Percentiles rank a stretch among this genome's conserved stretches.
Evolutionary conservation across 2,797 vertebrate genomes (phyloP).

Genomic region (Setipinna tenuifilis): DNA sequence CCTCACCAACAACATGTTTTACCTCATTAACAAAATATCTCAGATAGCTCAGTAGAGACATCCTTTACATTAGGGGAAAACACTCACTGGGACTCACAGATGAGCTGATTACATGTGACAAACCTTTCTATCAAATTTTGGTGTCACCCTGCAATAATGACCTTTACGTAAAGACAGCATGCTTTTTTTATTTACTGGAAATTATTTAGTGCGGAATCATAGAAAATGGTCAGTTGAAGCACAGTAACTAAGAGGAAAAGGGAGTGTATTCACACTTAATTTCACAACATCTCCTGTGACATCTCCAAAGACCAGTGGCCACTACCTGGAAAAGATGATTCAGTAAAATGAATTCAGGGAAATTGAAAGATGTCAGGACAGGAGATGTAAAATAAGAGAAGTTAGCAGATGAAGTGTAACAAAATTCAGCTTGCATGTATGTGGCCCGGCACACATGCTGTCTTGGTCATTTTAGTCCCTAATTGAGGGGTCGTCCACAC

Average conservation of each 20-base stretch:
- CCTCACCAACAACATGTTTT: too few species aligned
- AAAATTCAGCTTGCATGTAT: too few species aligned
- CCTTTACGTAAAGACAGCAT: too few species aligned
- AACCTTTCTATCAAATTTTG: too few species aligned
- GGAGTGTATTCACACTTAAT: not conserved
- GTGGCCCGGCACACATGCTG: not conserved
- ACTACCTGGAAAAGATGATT: not conserved
- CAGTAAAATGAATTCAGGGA: not conserved
- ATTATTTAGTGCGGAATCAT: too few species aligned
- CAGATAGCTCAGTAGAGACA: too few species aligned
- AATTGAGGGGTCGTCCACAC: not conserved
- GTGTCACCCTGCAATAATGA: too few species aligned
- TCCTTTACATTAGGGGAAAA: too few species aligned
- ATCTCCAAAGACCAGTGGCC: not conserved
- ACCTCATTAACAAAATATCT: too few species aligned
- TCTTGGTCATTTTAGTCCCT: not conserved
- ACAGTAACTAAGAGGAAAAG: not conserved
- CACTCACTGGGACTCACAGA: too few species aligned
- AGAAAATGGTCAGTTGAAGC: not conserved
- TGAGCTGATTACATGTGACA: too few species aligned
- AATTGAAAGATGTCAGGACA: not conserved
- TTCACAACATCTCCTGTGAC: not conserved
- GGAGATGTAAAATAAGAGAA: not conserved
- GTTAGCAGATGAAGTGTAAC: not conserved
- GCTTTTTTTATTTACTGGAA: too few species aligned